Percentiles rank a stretch among this genome's conserved stretches.
These are phyloP conservation scores for Drosophila punjabiensis DNA, from an alignment of 1,140 invertebrate genomes.

Conservation along the genomic window DNA sequence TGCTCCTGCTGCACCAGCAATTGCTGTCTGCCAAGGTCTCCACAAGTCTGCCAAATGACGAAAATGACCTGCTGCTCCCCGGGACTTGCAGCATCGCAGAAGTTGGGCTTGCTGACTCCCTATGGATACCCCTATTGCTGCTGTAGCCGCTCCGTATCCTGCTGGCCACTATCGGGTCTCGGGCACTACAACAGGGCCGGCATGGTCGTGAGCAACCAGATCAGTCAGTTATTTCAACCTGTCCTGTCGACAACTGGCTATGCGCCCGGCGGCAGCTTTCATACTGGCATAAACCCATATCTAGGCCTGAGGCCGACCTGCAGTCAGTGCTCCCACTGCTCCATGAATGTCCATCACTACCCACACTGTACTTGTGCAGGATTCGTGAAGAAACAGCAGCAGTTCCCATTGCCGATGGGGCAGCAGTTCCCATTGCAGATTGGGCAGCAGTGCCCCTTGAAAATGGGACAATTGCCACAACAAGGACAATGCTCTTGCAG, in stretches of 20 bases:
- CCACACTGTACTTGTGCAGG: constrained; percentile 15
- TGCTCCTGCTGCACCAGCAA: constrained; percentile 29
- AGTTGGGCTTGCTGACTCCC: constrained; percentile 15
- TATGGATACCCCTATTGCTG: not conserved
- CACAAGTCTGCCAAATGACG: not conserved
- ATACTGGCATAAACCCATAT: not conserved
- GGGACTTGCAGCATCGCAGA: not conserved
- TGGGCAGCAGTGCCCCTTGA: not conserved
- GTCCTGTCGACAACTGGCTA: constrained; percentile 4
- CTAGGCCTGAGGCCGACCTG: not conserved
- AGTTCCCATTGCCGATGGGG: not conserved
- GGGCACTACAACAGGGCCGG: not conserved
- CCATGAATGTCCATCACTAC: constrained; percentile 7
- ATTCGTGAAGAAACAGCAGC: constrained; percentile 7
- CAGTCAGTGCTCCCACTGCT: not conserved
- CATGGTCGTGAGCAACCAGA: not conserved
- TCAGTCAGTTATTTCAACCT: constrained; percentile 1
- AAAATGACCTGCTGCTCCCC: not conserved
- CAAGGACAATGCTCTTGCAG: not conserved
- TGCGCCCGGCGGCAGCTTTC: not conserved
- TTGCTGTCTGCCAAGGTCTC: constrained; percentile 26
- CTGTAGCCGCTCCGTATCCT: constrained; percentile 3
- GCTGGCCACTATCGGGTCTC: not conserved
- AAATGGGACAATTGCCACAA: not conserved
- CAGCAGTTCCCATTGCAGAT: not conserved